Conservation (phyloP, 2,113 vertebrate species). For the Lampris incognitus region DNA sequence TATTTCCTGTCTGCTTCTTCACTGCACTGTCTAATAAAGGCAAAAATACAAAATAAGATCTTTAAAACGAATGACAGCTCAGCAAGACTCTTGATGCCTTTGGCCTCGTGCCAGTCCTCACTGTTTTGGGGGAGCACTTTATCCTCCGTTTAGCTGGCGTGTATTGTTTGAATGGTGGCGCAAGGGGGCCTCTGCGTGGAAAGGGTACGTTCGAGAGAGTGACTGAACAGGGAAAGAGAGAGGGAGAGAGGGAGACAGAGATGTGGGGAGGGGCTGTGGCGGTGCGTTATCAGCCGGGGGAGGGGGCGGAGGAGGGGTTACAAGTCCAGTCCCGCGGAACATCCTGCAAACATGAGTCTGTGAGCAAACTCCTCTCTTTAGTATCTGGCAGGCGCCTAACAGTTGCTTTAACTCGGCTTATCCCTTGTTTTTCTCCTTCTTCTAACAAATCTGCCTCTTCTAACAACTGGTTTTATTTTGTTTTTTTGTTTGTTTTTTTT, state of each 20-base stretch:
- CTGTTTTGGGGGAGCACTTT: too few relatives aligned
- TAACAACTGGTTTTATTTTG: not conserved
- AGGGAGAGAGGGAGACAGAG: constrained; percentile 15
- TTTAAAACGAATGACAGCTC: too few relatives aligned
- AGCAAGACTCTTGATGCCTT: too few relatives aligned
- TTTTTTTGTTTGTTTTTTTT: not conserved
- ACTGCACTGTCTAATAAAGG: too few relatives aligned
- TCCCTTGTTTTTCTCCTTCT: not conserved
- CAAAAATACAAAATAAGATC: too few relatives aligned
- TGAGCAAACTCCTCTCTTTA: constrained; percentile 28
- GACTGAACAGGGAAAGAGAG: not conserved
- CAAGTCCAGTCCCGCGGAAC: constrained; percentile 65
- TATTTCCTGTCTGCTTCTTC: too few relatives aligned
- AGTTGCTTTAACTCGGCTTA: not conserved
- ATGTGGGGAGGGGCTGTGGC: constrained; percentile 40
- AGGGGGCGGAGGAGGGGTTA: constrained; percentile 66
- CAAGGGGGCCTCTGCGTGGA: too few relatives aligned
- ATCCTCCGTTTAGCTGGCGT: too few relatives aligned
- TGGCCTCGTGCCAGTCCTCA: too few relatives aligned
- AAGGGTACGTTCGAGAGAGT: too few relatives aligned
- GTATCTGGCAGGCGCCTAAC: too few relatives aligned
- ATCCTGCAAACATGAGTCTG: constrained; percentile 69
- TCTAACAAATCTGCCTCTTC: not conserved
- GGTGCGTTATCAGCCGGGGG: constrained; percentile 56
- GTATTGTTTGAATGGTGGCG: too few relatives aligned